Base-by-base conservation (phyloP, 2,888 invertebrate species). In the Diaperis boleti region DNA sequence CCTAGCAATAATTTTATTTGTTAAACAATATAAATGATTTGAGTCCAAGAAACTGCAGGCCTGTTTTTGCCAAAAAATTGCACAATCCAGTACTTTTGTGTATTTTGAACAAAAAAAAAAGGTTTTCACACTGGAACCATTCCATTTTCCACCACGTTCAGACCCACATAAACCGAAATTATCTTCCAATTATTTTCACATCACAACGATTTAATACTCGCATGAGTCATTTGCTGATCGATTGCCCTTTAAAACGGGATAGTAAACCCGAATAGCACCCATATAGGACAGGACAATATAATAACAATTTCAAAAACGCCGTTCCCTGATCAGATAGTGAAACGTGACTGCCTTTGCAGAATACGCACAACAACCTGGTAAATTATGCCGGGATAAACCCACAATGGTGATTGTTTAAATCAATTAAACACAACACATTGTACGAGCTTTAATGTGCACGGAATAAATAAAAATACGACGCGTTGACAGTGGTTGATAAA, bases 261-360 rank as follows among this genome's bases (percentile, higher is more conserved):
- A 37, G 37, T 37, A 11, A 44, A 20, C 17, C 26, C 13, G 18
- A 26, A 11, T 5, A 22, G 13, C 18, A 47, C 3, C 8, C 22
- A 54, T 54, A 54, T 8, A 17, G 11, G 31, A 33, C 14, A 56
- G 29, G n/a, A n/a, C 18, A n/a, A 15, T 33, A 15, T 26, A 33
- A 44, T 33, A 55, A 44, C 44, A 55, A 31, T 42, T 20, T 15
- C 15, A 55, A 15, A 55, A 56, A 56, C 33, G 22, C 45, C 31
- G 56, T 56, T 33, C 18, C 56, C 37, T 42, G 56, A 56, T 56
- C 45, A 56, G 56, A 56, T 56, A 56, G 56, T 56, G 33, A 56
- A 10, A 56, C 44, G 56, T 56, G 56, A 56, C 44, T 44, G 56
- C 44, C 22, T 17, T 50, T 44, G 29, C 35, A 20, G 41, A 15